phyloP scores from a whole-genome alignment of 1,140 invertebrate species.

The fruit fly (Drosophila melanogaster) region Release_6_plus_ISO1_MT NT_037436.4:14149001-14149500 shows the following conservation, averaged over 20 bases:
- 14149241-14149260: slow-evolving; percentile 59
- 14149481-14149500: background rate
- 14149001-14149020: slow-evolving; percentile 78
- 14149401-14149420: slow-evolving; percentile 48
- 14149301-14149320: slow-evolving; percentile 45
- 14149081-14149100: slow-evolving; percentile 56
- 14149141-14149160: slow-evolving; percentile 73
- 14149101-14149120: slow-evolving; percentile 32
- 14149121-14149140: slow-evolving; percentile 46
- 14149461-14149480: slow-evolving; percentile 13
- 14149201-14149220: slow-evolving; percentile 65
- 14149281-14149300: slow-evolving; percentile 38
- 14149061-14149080: slow-evolving; percentile 79
- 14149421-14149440: slow-evolving; percentile 62
- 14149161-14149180: slow-evolving; percentile 49
- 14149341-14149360: slow-evolving; percentile 65
- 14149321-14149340: slow-evolving; percentile 66
- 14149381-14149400: slow-evolving; percentile 61
- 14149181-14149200: slow-evolving; percentile 78
- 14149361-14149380: slow-evolving; percentile 68
- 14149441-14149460: slow-evolving; percentile 63
- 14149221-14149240: slow-evolving; percentile 36
- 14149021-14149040: slow-evolving; percentile 46
- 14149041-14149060: slow-evolving; percentile 60
- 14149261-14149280: slow-evolving; percentile 69